Conservation (phyloP, 2,888 invertebrate genomes). For the Nudaria mundana region DNA sequence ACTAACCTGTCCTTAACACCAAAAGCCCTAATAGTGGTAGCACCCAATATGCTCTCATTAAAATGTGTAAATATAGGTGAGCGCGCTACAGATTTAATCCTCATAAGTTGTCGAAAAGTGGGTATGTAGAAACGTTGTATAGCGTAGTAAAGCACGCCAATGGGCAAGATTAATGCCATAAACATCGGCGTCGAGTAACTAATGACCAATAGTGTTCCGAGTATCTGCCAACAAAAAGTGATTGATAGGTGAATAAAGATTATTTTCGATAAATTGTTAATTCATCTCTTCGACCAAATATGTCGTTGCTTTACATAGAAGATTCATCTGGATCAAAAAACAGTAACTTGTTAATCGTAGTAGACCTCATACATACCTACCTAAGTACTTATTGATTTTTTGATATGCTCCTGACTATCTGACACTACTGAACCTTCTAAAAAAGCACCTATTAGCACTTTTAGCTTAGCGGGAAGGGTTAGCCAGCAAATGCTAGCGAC, state of each 20-base stretch:
- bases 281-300: no score
- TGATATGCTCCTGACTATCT: no score
- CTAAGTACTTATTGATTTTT: no score
- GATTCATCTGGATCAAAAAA: no score
- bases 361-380: no score
- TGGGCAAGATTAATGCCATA: constrained; percentile 88
- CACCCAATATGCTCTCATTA: constrained; percentile 95
- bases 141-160: constrained; percentile 90
- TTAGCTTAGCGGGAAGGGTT: no score
- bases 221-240: constrained; percentile 80
- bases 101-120: constrained; percentile 95
- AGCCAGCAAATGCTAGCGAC: no score
- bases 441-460: no score
- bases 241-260: not conserved
- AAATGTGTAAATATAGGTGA: constrained; percentile 99
- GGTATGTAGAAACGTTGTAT: constrained; percentile 97
- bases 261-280: no score
- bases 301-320: no score
- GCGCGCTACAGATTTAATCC: constrained; percentile 95
- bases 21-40: constrained; percentile 93
- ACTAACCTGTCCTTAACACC: constrained; percentile 83
- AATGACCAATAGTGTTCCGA: constrained; percentile 93
- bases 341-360: no score
- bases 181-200: constrained; percentile 93
- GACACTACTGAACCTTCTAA: no score